Evolutionary conservation across 2,113 vertebrate species (phyloP).

Genomic region (Hydrolagus affinis): DNA sequence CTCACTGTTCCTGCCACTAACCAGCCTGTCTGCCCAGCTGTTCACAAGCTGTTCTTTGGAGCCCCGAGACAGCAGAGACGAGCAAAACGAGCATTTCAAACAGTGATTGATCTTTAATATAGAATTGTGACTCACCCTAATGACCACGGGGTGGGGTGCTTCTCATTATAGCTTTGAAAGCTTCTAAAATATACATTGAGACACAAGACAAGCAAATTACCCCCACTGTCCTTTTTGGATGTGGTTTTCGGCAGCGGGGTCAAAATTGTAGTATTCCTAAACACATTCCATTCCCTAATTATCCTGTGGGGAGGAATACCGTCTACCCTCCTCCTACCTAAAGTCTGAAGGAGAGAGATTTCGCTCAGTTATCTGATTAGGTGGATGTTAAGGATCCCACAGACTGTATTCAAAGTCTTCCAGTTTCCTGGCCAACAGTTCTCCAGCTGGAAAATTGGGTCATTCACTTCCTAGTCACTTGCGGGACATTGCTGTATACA

Average conservation of each 20-base stretch:
- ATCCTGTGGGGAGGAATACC: too few species aligned
- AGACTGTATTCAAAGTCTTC: too few species aligned
- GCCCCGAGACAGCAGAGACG: neutral
- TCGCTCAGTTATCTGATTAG: too few species aligned
- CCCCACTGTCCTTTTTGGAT: neutral
- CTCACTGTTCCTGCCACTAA: neutral
- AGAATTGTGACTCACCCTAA: neutral
- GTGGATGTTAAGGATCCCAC: too few species aligned
- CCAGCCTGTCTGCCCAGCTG: neutral
- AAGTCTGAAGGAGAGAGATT: too few species aligned
- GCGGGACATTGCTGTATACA: too few species aligned
- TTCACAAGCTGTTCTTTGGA: slow-evolving; percentile 19
- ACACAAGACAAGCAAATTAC: neutral
- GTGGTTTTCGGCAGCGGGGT: neutral
- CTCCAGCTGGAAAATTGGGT: too few species aligned
- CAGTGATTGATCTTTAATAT: neutral
- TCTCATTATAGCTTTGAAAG: neutral
- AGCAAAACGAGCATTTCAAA: neutral
- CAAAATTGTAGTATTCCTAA: neutral
- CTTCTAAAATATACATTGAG: slow-evolving; percentile 5
- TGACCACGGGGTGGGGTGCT: neutral
- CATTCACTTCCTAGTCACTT: too few species aligned
- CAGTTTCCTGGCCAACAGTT: too few species aligned
- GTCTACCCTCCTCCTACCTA: too few species aligned
- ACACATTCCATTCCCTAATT: too few species aligned